phyloP scores from a whole-genome alignment of 2,888 invertebrate genomes.

The Chirona hameri region DNA sequence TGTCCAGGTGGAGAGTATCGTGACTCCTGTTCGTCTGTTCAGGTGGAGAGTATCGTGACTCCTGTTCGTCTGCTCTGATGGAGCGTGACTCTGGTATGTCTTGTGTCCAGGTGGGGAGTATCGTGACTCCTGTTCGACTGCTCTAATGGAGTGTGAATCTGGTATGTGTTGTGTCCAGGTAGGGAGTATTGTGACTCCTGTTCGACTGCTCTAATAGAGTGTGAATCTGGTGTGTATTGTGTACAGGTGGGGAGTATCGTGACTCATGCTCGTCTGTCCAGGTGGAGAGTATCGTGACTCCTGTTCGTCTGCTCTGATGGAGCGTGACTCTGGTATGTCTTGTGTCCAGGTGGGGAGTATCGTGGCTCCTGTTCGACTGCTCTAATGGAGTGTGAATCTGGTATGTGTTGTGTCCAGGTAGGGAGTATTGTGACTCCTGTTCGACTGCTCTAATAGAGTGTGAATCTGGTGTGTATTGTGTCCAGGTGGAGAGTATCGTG shows the following conservation, averaged over 20 bases:
- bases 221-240: neutral
- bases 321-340: no score
- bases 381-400: no score
- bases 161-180: constrained; percentile 50
- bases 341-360: neutral
- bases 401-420: constrained; percentile 50
- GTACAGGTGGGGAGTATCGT: neutral
- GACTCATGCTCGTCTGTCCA: constrained; percentile 43
- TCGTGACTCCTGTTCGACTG: no score
- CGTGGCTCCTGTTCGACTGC: no score
- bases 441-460: no score
- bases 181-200: constrained; percentile 70
- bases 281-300: constrained; percentile 72
- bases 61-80: no score
- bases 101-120: neutral
- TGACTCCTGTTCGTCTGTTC: constrained; percentile 32
- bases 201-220: no score
- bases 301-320: no score
- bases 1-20: neutral
- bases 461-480: neutral
- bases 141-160: no score
- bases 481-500: neutral
- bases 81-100: no score
- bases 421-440: constrained; percentile 71
- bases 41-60: constrained; percentile 70